phyloP scores from a whole-genome alignment of 2,113 vertebrate species.

The Bubalus kerabau region DNA sequence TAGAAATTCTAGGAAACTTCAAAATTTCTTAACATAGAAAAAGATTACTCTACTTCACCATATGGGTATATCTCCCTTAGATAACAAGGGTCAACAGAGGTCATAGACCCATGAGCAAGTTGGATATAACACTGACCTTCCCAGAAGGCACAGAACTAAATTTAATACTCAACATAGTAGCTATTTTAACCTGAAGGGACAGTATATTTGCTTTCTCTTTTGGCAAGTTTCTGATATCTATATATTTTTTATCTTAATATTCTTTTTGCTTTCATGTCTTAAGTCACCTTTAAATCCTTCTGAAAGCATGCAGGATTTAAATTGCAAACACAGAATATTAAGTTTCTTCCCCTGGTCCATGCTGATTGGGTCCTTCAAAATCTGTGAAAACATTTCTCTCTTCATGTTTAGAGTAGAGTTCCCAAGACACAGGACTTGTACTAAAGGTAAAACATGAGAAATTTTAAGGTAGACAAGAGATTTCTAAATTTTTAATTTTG shows the following conservation, averaged over 20 bases:
- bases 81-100: conserved; percentile 29
- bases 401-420: background rate
- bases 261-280: background rate
- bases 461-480: background rate
- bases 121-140: conserved; percentile 53
- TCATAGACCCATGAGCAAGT: conserved; percentile 31
- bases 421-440: background rate
- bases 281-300: background rate
- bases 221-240: background rate
- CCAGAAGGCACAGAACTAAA: conserved; percentile 48
- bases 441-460: background rate
- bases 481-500: conserved; percentile 24
- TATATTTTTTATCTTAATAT: conserved; percentile 1
- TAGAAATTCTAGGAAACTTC: conserved; percentile 29
- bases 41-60: conserved; percentile 28
- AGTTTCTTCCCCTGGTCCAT: background rate
- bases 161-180: conserved; percentile 43
- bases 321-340: conserved; percentile 21
- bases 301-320: background rate
- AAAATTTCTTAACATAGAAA: conserved; percentile 17
- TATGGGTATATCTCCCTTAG: background rate
- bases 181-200: conserved; percentile 37
- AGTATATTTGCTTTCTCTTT: conserved; percentile 17
- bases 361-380: background rate
- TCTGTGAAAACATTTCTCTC: background rate